Evolutionary conservation across 2,888 invertebrate genomes (phyloP).

Genomic region (Agonopterix heracliana): DNA sequence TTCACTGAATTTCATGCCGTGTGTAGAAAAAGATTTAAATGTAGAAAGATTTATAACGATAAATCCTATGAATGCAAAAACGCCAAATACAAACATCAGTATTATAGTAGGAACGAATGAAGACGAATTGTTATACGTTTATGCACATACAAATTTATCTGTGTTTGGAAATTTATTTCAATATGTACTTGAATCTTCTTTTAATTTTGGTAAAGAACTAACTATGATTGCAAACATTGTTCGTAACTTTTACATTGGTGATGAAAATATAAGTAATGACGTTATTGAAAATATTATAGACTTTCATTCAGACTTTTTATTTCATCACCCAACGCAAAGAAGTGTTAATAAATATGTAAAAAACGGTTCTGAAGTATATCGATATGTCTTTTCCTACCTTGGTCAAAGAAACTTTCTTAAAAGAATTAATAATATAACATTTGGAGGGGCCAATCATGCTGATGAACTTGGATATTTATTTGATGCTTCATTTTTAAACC

Average conservation of each 20-base stretch:
- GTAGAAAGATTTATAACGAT: too few relatives aligned
- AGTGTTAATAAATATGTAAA: background rate
- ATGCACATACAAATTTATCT: too few relatives aligned
- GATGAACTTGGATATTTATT: background rate
- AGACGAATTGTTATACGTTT: too few relatives aligned
- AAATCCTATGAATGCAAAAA: too few relatives aligned
- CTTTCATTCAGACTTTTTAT: background rate
- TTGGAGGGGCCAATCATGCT: background rate
- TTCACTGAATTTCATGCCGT: too few relatives aligned
- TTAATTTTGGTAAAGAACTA: background rate
- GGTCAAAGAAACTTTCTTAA: background rate
- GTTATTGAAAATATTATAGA: background rate
- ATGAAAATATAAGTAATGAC: background rate
- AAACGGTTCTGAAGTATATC: background rate
- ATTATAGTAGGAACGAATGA: too few relatives aligned
- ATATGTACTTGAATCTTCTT: too few relatives aligned
- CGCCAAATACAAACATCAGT: too few relatives aligned
- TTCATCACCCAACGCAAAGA: background rate
- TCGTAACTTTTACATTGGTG: background rate
- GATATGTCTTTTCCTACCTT: background rate
- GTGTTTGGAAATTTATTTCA: too few relatives aligned
- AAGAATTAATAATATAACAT: background rate
- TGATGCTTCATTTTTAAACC: background rate
- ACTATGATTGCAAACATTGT: background rate
- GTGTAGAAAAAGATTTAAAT: too few relatives aligned